Base-by-base conservation (phyloP, 2,797 vertebrate genomes). In the Yasuhikotakia modesta region DNA sequence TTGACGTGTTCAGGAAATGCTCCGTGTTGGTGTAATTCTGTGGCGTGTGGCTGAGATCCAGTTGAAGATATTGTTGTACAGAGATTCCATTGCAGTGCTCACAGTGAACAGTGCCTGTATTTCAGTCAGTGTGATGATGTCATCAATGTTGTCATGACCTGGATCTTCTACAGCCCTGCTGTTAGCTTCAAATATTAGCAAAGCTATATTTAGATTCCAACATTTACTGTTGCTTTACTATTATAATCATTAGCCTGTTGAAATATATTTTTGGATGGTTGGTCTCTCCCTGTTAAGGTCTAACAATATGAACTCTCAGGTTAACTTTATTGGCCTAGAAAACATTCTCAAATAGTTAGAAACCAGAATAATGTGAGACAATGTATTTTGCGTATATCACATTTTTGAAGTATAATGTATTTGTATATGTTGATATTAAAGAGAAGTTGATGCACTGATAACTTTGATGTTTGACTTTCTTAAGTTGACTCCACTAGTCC, bases 371-470 rank as follows among this genome's bases (percentile, higher is more conserved):
- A 77, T 90, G 89, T 92, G 88, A 90, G 90, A 82, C 88, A 77
- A 83, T 87, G 87, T 92, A 82, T 90, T 88, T 88, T 87, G 88
- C 88, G 85, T 90, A 90, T 89, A 90, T 89, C 76, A 86, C 86
- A 87, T 90, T 92, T 91, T 83, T 81, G 76, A 86, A 88, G 87
- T 90, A 84, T 19, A 66, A 91, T 90, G 82, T 76, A 91, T 92
- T 91, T 91, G 87, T 90, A 91, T 86, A 88, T 90, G 86, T 85
- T 90, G 87, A 88, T 88, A 93, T 90, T 92, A 92, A 93, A 92
- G 85, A 78, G 73, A 82, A 48, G 81, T 84, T 82, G 30, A 77
- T 71, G 67, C 81, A 83, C 68, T 74, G 21, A 21, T 52, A 63
- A 64, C 21, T 78, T 63, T n/a, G 6, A 35, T 50, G 14, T 69